Base-by-base conservation (phyloP, 1,140 invertebrate genomes). In the Tribolium madens region DNA sequence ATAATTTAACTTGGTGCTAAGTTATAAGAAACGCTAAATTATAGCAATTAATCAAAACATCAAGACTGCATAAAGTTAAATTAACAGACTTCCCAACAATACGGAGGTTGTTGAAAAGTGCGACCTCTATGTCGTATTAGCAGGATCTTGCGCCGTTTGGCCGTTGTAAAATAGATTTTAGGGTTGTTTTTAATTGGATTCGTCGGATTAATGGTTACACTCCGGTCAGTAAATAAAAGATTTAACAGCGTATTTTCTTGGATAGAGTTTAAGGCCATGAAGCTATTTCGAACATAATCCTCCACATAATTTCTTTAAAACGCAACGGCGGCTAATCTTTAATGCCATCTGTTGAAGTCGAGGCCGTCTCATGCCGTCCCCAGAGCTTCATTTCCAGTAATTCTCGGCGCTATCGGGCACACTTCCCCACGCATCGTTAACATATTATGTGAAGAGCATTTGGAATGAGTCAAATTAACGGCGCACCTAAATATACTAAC, bases 391-490 rank as follows among this genome's bases (percentile, higher is more conserved):
- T 73, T 73, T 53, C 48, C 17, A 73, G 48, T 73, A 73, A 73
- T 73, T 73, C 71, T 73, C 50, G 52, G 36, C 71, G 71, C 71
- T 73, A 73, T 73, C 71, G 71, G 57, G 47, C 73, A 60, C 73
- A 77, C 73, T 78, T 77, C 60, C 76, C 57, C 76, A 79, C 76
- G 78, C 78, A 79, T 79, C 78, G 76, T 79, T 79, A 79, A 77
- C 78, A 76, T 79, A 79, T 79, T 79, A 79, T 78, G 78, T 79
- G 78, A 76, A 78, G 76, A 73, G 78, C 78, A 79, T 79, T 73
- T 69, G 42, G 57, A 79, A 79, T 79, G 78, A 79, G 76, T 26
- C 46, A 53, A 76, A 79, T 75, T 79, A 79, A 77, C 68, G 57
- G 31, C 31, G 10, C 57, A 64, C 26, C 52, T 64, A 64, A 21